Conservation (phyloP, 1,140 invertebrate species). For the Bacillus rossius region DNA sequence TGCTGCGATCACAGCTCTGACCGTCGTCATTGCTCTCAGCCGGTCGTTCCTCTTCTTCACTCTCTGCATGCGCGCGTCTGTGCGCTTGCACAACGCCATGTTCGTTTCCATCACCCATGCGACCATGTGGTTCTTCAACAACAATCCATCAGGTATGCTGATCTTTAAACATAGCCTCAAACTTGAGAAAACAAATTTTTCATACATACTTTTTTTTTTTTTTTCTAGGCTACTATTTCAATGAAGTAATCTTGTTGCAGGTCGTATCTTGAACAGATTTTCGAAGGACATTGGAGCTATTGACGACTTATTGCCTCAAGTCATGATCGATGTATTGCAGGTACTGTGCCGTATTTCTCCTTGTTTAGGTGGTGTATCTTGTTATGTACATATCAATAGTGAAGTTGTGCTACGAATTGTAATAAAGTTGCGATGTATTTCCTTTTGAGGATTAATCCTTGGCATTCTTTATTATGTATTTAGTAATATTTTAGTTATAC, state of each 20-base stretch:
- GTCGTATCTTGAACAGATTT: constrained; percentile 70
- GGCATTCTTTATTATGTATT: not conserved
- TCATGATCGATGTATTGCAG: constrained; percentile 62
- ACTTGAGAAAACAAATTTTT: no score
- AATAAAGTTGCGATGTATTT: not conserved
- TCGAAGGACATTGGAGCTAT: constrained; percentile 82
- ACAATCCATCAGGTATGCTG: constrained; percentile 55
- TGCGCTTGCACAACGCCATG: constrained; percentile 70
- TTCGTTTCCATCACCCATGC: constrained; percentile 66
- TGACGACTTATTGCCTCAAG: constrained; percentile 75
- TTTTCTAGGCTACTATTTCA: not conserved
- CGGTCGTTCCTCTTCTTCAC: constrained; percentile 59
- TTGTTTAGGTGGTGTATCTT: not conserved
- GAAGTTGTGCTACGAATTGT: not conserved
- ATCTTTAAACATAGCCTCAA: no score
- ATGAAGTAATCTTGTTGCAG: constrained; percentile 27
- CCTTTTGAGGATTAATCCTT: not conserved
- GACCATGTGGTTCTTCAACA: constrained; percentile 78
- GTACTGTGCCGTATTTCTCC: constrained; percentile 30
- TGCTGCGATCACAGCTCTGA: constrained; percentile 52
- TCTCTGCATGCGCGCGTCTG: constrained; percentile 65
- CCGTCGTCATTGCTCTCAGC: constrained; percentile 50
- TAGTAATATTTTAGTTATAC: not conserved
- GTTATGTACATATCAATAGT: not conserved
- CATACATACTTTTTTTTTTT: no score